Evolutionary conservation across 2,888 invertebrate genomes (phyloP).

Genomic region (Lepidonotus clava): DNA sequence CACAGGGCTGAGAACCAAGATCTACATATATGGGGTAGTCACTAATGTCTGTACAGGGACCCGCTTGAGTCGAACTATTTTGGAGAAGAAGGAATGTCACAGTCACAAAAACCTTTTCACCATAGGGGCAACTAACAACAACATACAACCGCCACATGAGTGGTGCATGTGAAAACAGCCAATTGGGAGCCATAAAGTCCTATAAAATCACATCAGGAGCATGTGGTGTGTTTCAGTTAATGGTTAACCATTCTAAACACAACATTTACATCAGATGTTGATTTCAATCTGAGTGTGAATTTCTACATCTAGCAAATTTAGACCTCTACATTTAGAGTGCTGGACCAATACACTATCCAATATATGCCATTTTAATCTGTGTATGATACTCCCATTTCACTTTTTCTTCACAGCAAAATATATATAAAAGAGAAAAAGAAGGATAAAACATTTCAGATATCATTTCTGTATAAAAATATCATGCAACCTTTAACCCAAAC

Average conservation of each 20-base stretch:
- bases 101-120: neutral
- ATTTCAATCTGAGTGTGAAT: too few relatives aligned
- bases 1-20: neutral
- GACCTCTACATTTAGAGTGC: too few relatives aligned
- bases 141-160: neutral
- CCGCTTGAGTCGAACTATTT: slow-evolving; percentile 48
- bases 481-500: too few relatives aligned
- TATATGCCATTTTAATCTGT: too few relatives aligned
- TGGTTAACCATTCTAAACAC: neutral
- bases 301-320: too few relatives aligned
- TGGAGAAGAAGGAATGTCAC: neutral
- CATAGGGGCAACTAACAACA: neutral
- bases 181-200: neutral
- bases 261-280: too few relatives aligned
- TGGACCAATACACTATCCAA: too few relatives aligned
- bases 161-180: neutral
- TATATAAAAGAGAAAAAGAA: too few relatives aligned
- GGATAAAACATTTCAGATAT: too few relatives aligned
- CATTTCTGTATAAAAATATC: too few relatives aligned
- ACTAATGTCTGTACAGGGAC: slow-evolving; percentile 33
- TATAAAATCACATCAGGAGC: neutral
- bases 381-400: too few relatives aligned
- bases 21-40: neutral
- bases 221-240: neutral
- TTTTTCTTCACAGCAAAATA: too few relatives aligned